Base-by-base conservation (phyloP, 92 coral and sea anemone species). In the Phenganax subtilis region DNA sequence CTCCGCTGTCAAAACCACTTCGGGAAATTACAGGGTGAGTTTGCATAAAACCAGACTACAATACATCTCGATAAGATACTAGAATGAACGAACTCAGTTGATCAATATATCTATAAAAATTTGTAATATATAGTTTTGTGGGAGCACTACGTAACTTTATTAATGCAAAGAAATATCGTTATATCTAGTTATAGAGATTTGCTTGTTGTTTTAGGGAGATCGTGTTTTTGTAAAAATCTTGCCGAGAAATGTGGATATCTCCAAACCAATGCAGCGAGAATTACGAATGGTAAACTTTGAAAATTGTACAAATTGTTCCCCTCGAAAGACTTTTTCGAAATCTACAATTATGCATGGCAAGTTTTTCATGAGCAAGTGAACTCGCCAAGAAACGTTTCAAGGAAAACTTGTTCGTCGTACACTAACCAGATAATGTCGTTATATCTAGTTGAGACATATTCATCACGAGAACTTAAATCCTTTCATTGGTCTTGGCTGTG, bases 201-300 rank as follows among this genome's bases (percentile, higher is more conserved):
- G 54, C 16, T 76, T 25, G 28, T 10, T 17, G 11, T 76, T 12
- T 79, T 12, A 79, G 83, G 53, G 62, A 20, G 63, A 79, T 79
- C 83, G 74, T 14, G 83, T 79, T 12, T 79, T 79, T 64, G 83
- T 79, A 10, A 79, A 79, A 65, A 25, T 79, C 27, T 17, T 79
- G 61, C 83, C 83, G 8, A 79, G 37, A 65, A 65, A 16, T 79
- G 83, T 79, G 59, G 83, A 79, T n/a, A 63, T 79, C 12, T 79
- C 83, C 15, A 17, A 52, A 10, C 68, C 83, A 1, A 37, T 79
- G 56, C 74, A 65, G 10, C 54, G 68, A 79, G 83, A 79, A 65
- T 29, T 79, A 10, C 59, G 83, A 14, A 79, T 65, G 74, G 83
- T 79, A 6, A 79, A 63, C 47, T 37, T 37, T 37, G 47, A 37